Base-by-base conservation (phyloP, 2,113 vertebrate species). In the Psephotus haematonotus region DNA sequence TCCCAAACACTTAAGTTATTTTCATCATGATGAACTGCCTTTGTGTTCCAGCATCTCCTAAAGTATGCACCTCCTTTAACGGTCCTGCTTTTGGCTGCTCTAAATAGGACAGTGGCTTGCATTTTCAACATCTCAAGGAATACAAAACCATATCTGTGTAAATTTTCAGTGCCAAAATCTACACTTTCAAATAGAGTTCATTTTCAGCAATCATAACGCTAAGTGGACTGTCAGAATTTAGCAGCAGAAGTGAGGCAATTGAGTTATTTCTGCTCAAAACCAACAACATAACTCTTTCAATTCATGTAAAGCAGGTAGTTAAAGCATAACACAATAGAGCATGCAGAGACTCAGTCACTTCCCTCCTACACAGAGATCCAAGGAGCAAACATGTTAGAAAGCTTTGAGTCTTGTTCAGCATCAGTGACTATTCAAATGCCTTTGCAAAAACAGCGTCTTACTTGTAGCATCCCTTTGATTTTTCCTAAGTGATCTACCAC, bases 51-150 rank as follows among this genome's bases (percentile, higher is more conserved):
- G 31, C 43, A 74, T 25, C 50, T 93, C 65, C 19, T 63, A 53
- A 39, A 80, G 29, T 35, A 88, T 47, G 33, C 52, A 5, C 7
- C 28, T 76, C 62, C 79, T 88, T 78, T 62, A 79, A 35, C 31
- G 89, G 23, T 71, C 71, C 18, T 52, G 67, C 37, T 67, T 93
- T 79, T 60, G 91, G 68, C 59, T 92, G 83, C 57, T 91, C 96
- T 93, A 64, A 44, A 91, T 44, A 1, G 79, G 95, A 95, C 81
- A 94, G 64, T 95, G 88, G 92, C 91, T 97, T 97, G 90, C 84
- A 92, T 97, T 98, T 97, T 89, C 90, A 96, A 94, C 91, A 92
- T 77, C 95, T 97, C 88, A 96, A 93, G 93, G 91, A 91, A 93
- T 93, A 82, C 69, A 93, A 82, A 95, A 96, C 72, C 49, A 92